Conservation (phyloP, 1,140 invertebrate genomes). For the Pseudomyrmex concolor region DNA sequence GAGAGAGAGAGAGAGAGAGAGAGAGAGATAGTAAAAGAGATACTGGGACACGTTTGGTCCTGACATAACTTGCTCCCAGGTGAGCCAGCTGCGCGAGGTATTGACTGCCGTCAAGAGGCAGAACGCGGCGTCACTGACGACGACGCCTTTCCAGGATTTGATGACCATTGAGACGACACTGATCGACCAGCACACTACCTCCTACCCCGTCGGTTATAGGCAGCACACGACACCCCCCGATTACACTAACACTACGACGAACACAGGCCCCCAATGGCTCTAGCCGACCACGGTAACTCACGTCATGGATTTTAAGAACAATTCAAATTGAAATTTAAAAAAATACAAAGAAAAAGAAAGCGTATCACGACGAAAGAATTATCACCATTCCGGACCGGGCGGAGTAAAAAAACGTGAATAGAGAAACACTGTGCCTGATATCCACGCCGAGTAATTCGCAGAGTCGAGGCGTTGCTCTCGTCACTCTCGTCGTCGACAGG, state of each 20-base stretch:
- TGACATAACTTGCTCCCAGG: slow-evolving; percentile 84
- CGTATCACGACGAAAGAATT: slow-evolving; percentile 23
- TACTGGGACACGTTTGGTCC: slow-evolving; percentile 70
- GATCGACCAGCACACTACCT: slow-evolving; percentile 84
- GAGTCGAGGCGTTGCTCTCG: slow-evolving; percentile 34
- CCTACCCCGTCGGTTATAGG: slow-evolving; percentile 83
- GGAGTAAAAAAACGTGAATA: background rate
- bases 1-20: slow-evolving; percentile 40
- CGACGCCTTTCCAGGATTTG: slow-evolving; percentile 82
- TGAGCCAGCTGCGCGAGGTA: slow-evolving; percentile 85
- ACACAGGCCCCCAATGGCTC: slow-evolving; percentile 84
- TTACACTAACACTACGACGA: slow-evolving; percentile 85
- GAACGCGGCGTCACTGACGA: slow-evolving; percentile 80
- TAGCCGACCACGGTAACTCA: slow-evolving; percentile 85
- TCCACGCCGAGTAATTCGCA: slow-evolving; percentile 39
- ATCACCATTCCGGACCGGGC: slow-evolving; percentile 15
- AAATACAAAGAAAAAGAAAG: slow-evolving; percentile 2
- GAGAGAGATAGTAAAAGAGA: slow-evolving; percentile 68
- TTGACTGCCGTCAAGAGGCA: slow-evolving; percentile 84
- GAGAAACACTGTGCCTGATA: slow-evolving; percentile 4
- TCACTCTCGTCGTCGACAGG: slow-evolving; percentile 69
- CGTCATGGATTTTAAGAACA: slow-evolving; percentile 83
- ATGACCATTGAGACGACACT: slow-evolving; percentile 84
- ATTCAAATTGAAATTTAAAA: slow-evolving; percentile 6
- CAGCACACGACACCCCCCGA: slow-evolving; percentile 84